These are phyloP conservation scores for Protobothrops mucrosquamatus DNA, from an alignment of 2,113 vertebrate genomes.

Conservation along the genomic window DNA sequence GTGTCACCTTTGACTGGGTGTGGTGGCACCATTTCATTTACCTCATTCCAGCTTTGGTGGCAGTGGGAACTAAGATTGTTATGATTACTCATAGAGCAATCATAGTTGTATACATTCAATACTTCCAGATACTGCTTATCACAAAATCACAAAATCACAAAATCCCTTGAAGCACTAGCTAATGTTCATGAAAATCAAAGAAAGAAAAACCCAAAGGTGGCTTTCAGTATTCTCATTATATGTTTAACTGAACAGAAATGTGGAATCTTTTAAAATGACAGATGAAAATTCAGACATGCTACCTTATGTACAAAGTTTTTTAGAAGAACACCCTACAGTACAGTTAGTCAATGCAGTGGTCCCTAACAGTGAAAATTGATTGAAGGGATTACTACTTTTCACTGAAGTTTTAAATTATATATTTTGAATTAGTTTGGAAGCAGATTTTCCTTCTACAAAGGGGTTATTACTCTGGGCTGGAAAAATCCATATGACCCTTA, in stretches of 20 bases:
- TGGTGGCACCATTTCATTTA: background rate
- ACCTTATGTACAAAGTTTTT: background rate
- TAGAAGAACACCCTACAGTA: background rate
- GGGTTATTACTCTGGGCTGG: background rate
- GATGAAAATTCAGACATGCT: conserved; percentile 31
- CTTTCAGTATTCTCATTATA: conserved; percentile 53
- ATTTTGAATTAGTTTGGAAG: conserved; percentile 4
- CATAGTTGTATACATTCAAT: background rate
- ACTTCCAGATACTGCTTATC: background rate
- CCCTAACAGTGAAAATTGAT: background rate
- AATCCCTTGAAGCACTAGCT: background rate
- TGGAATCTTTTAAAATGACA: conserved; percentile 36
- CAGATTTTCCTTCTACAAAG: background rate
- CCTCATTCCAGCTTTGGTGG: background rate
- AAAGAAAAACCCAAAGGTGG: conserved; percentile 36
- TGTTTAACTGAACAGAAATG: conserved; percentile 51
- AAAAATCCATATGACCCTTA: background rate
- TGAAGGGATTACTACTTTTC: conserved; percentile 1
- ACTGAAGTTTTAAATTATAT: conserved; percentile 1
- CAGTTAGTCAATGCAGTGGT: background rate
- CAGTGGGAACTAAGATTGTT: background rate
- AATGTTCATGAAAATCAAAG: conserved; percentile 35
- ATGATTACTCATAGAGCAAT: background rate
- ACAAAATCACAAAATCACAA: background rate
- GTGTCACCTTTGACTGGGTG: background rate